Conservation (phyloP, 1,140 invertebrate genomes). For the Trypoxylus dichotomus region DNA sequence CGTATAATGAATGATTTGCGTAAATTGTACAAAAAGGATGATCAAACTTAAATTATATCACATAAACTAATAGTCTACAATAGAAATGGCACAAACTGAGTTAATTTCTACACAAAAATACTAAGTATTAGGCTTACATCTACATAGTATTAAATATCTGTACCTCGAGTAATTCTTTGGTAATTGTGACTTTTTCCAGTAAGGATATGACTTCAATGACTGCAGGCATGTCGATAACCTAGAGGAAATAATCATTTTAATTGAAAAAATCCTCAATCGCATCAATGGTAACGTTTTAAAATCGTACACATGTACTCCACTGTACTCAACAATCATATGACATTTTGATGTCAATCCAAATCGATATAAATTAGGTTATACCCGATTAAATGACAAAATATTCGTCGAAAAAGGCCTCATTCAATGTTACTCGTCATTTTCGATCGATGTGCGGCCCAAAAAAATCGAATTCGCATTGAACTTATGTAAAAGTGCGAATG, state of each 20-base stretch:
- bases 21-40: too few species aligned
- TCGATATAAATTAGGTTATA: constrained; percentile 21
- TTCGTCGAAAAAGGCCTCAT: neutral
- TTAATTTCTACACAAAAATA: constrained; percentile 1
- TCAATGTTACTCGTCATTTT: neutral
- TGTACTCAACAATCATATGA: constrained; percentile 25
- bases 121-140: neutral
- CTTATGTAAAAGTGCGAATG: constrained; percentile 16
- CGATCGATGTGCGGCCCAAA: neutral
- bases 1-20: too few species aligned
- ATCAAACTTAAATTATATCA: neutral
- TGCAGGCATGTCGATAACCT: constrained; percentile 93
- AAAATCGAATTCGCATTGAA: neutral
- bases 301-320: constrained; percentile 8
- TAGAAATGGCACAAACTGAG: neutral
- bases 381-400: neutral
- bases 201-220: constrained; percentile 90
- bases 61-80: neutral
- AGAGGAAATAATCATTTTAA: constrained; percentile 30
- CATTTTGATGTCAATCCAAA: neutral
- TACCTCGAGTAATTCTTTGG: constrained; percentile 93
- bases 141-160: neutral
- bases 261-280: neutral
- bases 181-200: constrained; percentile 90
- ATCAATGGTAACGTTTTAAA: neutral